These are phyloP conservation scores for Acleris cristana DNA, from an alignment of 2,888 invertebrate species.

Conservation along the genomic window DNA sequence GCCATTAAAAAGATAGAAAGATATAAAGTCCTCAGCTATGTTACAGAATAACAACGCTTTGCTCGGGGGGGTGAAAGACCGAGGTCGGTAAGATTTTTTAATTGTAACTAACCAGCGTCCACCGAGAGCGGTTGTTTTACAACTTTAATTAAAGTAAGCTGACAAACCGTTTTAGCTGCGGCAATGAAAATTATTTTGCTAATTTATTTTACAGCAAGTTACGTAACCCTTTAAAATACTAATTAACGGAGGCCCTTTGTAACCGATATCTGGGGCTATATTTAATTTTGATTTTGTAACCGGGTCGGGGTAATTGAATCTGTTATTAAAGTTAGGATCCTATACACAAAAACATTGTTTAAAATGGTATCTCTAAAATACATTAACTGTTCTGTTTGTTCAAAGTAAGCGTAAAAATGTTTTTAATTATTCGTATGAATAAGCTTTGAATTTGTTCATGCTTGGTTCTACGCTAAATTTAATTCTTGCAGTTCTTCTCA, in stretches of 20 bases:
- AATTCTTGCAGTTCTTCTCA: too few relatives aligned
- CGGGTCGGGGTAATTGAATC: background rate
- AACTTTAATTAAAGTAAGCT: constrained; percentile 52
- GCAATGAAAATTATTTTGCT: constrained; percentile 51
- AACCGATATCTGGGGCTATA: constrained; percentile 25
- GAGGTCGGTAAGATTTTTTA: background rate
- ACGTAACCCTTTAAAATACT: constrained; percentile 33
- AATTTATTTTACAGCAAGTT: constrained; percentile 46
- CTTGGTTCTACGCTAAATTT: too few relatives aligned
- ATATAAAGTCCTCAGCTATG: too few relatives aligned
- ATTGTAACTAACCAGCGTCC: constrained; percentile 21
- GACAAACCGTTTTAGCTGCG: constrained; percentile 44
- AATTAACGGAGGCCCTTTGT: constrained; percentile 31
- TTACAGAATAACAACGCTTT: background rate
- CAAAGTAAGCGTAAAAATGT: too few relatives aligned
- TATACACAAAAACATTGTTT: too few relatives aligned
- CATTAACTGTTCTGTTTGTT: too few relatives aligned
- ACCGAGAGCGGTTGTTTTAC: constrained; percentile 41
- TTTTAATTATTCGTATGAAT: too few relatives aligned
- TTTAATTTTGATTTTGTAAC: constrained; percentile 24
- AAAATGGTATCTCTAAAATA: too few relatives aligned
- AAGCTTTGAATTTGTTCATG: too few relatives aligned
- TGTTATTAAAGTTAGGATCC: too few relatives aligned
- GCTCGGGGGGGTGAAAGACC: background rate
- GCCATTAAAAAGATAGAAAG: too few relatives aligned